Base-by-base conservation (phyloP, 2,113 vertebrate genomes). In the Cairina moschata region DNA sequence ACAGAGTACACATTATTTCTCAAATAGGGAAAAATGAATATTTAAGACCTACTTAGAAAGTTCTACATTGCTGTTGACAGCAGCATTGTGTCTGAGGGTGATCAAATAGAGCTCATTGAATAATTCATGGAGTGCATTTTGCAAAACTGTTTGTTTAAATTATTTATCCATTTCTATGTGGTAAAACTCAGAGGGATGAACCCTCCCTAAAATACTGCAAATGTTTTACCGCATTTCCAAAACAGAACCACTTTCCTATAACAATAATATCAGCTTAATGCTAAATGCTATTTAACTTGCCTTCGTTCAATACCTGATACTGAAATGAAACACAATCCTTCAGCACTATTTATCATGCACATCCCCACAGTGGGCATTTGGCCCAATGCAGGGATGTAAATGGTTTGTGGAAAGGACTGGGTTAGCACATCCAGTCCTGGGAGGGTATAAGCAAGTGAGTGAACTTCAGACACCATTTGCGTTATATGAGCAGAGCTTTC, bases 61-160 rank as follows among this genome's bases (percentile, higher is more conserved):
- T 96, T 91, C 81, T 87, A 58, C 88, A 50, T 73, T 93, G 92
- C 96, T 92, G 93, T 91, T 88, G 88, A 95, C 92, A 96, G 90
- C 95, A 90, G 62, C 90, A 96, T 93, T 97, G 93, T 97, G 92
- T 95, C 95, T 95, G 91, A 96, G 81, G 95, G 88, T 84, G 95
- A 94, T 94, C 93, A 95, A 93, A 92, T 18, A 92, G 80, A 92
- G 66, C 81, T 54, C 77, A 36, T 58, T 97, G 96, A 96, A 97
- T 97, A 91, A 97, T 96, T 96, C 93, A 97, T 96, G 66, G 86
- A 86, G 68, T 31, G 69, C 81, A 91, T 94, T 95, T 93, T 96
- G 95, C 92, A 95, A 95, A 97, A 95, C 92, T 87, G 36, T 94
- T 96, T 96, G 93, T 96, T 97, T 96, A 96, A 94, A 95, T 97